Base-by-base conservation (phyloP, 1,140 invertebrate species). In the Asobara japonica region DNA sequence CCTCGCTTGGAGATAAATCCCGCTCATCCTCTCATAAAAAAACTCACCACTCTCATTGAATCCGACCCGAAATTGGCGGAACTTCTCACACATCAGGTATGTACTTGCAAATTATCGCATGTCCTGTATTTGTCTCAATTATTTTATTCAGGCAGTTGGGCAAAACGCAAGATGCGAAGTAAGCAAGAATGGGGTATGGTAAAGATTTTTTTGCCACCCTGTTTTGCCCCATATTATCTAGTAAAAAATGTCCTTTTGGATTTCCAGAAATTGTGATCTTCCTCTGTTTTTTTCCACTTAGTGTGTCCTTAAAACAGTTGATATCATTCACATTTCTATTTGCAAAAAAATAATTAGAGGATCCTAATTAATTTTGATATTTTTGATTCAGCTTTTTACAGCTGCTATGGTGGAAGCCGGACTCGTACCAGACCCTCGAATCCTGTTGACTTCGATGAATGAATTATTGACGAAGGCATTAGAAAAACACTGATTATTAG, bases 341-440 rank as follows among this genome's bases (percentile, higher is more conserved):
- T n/a, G n/a, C n/a, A n/a, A n/a, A n/a, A n/a, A n/a, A n/a, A n/a
- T n/a, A n/a, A n/a, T n/a, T n/a, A n/a, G n/a, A n/a, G n/a, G n/a
- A n/a, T n/a, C n/a, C n/a, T n/a, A n/a, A 5, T 74, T 10, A 22
- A 56, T 62, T 71, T 36, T 62, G 65, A 25, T 65, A 75, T 77
- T 79, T 80, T 78, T 81, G 82, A 86, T 90, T 72, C 78, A 96
- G 93, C 82, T 99, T 10, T 98, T 97, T 83, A 92, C 93, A 48
- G 97, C 98, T 88, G 95, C 97, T 0, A 96, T 99, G 95, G 94
- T 98, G 4, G 93, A 93, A 20, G 97, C 97, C 51, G 97, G 97
- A 8, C 88, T 99, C n/a, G 90, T 97, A 0, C 94, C 97, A 82
- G 97, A 99, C 89, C 94, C 97, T 0, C 89, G 96, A 73, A 91